Conservation (phyloP, 1,140 invertebrate genomes). For the Atta colombica region DNA sequence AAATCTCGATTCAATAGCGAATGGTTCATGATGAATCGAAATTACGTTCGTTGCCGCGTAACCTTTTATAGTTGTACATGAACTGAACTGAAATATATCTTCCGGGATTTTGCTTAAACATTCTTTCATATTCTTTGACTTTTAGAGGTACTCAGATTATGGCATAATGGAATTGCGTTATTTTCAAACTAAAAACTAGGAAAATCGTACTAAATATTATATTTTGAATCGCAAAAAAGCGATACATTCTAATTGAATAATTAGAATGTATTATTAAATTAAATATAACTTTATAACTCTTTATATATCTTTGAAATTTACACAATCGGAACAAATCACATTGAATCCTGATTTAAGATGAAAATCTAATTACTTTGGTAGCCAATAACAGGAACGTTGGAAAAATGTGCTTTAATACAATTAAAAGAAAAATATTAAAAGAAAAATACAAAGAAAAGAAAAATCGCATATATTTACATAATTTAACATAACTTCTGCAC, state of each 20-base stretch:
- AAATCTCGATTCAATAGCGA: slow-evolving; percentile 7
- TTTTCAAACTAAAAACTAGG: neutral
- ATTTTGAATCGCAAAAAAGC: neutral
- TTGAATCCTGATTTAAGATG: neutral
- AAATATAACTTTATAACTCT: neutral
- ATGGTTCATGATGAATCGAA: slow-evolving; percentile 9
- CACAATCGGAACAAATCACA: neutral
- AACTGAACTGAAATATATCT: slow-evolving; percentile 25
- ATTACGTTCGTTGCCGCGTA: slow-evolving; percentile 3
- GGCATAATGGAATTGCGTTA: neutral
- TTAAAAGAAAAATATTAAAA: neutral
- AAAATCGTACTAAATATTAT: neutral
- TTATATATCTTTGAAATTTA: neutral
- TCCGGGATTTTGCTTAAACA: slow-evolving; percentile 18
- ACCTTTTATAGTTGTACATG: slow-evolving; percentile 48
- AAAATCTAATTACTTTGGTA: neutral
- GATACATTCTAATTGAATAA: neutral
- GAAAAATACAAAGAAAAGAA: too few relatives aligned
- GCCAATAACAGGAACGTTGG: neutral
- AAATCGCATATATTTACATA: neutral
- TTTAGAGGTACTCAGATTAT: neutral
- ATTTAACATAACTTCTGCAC: neutral
- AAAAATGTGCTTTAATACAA: neutral
- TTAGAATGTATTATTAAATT: neutral
- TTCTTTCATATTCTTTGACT: slow-evolving; percentile 21